Percentiles rank a stretch among this genome's conserved stretches.
phyloP scores from a whole-genome alignment of 1,140 invertebrate genomes.

The Nilaparvata lugens region DNA sequence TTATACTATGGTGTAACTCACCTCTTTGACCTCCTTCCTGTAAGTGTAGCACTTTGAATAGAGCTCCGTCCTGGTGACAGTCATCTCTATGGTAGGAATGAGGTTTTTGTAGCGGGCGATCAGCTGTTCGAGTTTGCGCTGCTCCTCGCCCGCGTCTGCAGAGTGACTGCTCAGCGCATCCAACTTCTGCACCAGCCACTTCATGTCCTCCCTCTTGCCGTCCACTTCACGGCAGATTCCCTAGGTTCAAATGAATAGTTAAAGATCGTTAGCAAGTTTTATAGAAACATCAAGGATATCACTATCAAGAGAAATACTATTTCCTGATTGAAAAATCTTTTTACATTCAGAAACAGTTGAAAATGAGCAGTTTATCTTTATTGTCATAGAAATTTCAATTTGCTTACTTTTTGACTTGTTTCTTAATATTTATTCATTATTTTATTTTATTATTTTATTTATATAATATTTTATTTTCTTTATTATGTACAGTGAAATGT shows the following conservation, averaged over 20 bases:
- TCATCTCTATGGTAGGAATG: conserved; percentile 84
- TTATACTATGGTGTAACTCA: conserved; percentile 38
- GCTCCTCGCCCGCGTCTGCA: conserved; percentile 57
- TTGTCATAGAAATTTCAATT: too few relatives aligned
- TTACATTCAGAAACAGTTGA: too few relatives aligned
- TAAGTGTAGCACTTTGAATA: conserved; percentile 89
- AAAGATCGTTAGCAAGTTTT: too few relatives aligned
- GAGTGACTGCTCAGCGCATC: conserved; percentile 78
- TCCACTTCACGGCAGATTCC: conserved; percentile 83
- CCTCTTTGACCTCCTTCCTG: conserved; percentile 74
- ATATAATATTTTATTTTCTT: too few relatives aligned
- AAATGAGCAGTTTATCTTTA: too few relatives aligned
- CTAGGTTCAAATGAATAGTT: conserved; percentile 38
- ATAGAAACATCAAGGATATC: too few relatives aligned
- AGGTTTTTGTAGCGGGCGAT: conserved; percentile 81
- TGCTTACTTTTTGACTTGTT: too few relatives aligned
- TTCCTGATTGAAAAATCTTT: too few relatives aligned
- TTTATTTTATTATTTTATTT: too few relatives aligned
- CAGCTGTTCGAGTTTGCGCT: conserved; percentile 69
- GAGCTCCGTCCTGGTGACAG: conserved; percentile 83
- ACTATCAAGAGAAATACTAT: too few relatives aligned
- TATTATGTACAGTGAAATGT: too few relatives aligned
- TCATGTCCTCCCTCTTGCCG: conserved; percentile 82
- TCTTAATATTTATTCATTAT: too few relatives aligned
- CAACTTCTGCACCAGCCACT: conserved; percentile 84